A percentile compares a stretch with the other conserved stretches of the same genome.
Conservation (phyloP, 2,888 invertebrate genomes). For the Marronus borbonicus region DNA sequence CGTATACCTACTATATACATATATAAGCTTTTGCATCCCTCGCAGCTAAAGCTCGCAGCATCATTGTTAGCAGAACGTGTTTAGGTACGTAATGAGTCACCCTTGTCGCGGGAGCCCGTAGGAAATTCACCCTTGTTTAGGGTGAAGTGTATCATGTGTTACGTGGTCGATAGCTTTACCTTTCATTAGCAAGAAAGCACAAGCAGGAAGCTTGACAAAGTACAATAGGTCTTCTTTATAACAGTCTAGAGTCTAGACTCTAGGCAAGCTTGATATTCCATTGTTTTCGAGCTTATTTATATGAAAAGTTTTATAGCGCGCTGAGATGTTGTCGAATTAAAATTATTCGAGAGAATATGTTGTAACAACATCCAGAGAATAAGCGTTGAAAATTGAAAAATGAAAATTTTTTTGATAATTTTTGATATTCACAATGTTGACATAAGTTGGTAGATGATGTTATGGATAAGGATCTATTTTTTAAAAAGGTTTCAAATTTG, state of each 20-base stretch:
- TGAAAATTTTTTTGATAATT: too few relatives aligned
- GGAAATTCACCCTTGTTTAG: constrained; percentile 38
- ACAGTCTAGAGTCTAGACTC: constrained; percentile 10
- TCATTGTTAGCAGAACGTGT: constrained; percentile 8
- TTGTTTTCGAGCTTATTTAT: constrained; percentile 10
- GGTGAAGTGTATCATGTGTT: constrained; percentile 42
- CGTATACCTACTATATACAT: not conserved
- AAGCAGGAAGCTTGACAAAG: constrained; percentile 43
- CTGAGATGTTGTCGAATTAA: not conserved
- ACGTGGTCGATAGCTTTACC: constrained; percentile 45
- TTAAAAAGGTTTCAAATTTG: too few relatives aligned
- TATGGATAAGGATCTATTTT: too few relatives aligned
- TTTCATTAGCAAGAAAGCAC: constrained; percentile 42
- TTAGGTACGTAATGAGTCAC: constrained; percentile 35
- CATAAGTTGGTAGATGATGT: too few relatives aligned
- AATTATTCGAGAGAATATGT: too few relatives aligned
- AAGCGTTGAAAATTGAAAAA: too few relatives aligned
- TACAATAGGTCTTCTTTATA: constrained; percentile 42
- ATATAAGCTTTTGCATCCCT: not conserved
- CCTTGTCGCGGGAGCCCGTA: constrained; percentile 36
- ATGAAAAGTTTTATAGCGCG: not conserved
- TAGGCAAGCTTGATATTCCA: constrained; percentile 2
- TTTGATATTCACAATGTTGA: too few relatives aligned
- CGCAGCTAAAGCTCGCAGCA: constrained; percentile 6
- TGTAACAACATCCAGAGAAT: too few relatives aligned